Evolutionary conservation across 2,888 invertebrate genomes (phyloP).

Genomic region (Leptogaster cylindrica): DNA sequence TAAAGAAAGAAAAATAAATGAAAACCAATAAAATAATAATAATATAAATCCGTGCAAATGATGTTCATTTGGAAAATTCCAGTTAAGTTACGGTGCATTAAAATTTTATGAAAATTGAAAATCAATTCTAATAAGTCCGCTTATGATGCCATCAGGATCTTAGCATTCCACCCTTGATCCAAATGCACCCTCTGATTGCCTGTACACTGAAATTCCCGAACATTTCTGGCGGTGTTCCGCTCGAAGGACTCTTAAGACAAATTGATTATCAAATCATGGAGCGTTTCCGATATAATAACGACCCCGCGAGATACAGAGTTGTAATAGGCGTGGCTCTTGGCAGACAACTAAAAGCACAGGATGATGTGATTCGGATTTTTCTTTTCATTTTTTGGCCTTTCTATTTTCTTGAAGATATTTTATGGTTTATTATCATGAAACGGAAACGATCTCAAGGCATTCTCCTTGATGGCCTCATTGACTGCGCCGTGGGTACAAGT

Average conservation of each 20-base stretch:
- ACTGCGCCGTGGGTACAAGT: background rate
- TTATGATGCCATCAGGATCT: conserved; percentile 22
- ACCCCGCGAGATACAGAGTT: background rate
- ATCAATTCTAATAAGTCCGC: conserved; percentile 32
- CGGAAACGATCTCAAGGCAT: conserved; percentile 21
- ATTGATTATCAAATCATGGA: conserved; percentile 33
- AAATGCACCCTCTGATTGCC: background rate
- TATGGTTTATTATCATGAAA: conserved; percentile 32
- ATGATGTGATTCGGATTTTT: conserved; percentile 19
- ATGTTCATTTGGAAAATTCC: conserved; percentile 23
- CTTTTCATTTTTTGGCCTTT: too few relatives aligned
- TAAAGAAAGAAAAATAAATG: too few relatives aligned
- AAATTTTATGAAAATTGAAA: conserved; percentile 41
- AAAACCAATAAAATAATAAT: background rate
- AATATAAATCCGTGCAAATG: conserved; percentile 21
- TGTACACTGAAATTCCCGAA: too few relatives aligned
- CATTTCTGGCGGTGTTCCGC: background rate
- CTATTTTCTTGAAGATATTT: conserved; percentile 24
- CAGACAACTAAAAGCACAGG: conserved; percentile 1
- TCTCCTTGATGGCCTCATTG: conserved; percentile 2
- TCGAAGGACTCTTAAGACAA: conserved; percentile 24
- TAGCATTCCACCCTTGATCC: conserved; percentile 6
- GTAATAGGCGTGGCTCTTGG: conserved; percentile 32
- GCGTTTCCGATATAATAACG: conserved; percentile 21
- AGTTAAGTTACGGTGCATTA: conserved; percentile 35